Conservation (phyloP, 2,797 vertebrate species). For the Myiotriccus ornatus region DNA sequence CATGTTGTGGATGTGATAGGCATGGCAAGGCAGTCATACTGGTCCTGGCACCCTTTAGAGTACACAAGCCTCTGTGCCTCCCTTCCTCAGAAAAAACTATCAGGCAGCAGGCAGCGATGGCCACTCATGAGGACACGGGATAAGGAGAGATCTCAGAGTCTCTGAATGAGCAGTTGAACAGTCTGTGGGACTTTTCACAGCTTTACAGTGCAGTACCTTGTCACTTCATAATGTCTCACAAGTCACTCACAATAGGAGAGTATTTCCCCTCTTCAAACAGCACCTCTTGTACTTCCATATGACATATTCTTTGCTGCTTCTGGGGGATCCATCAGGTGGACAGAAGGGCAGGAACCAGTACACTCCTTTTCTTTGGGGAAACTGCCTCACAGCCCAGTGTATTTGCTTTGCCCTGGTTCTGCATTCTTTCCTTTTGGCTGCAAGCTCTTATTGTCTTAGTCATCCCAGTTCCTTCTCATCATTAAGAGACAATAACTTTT, state of each 20-base stretch:
- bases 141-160: background rate
- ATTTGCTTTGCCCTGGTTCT: background rate
- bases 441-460: background rate
- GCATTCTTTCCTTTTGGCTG: background rate
- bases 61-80: accelerated
- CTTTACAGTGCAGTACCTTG: background rate
- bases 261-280: background rate
- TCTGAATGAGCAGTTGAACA: background rate
- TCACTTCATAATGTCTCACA: background rate
- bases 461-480: background rate
- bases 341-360: background rate
- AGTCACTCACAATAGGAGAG: background rate
- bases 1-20: background rate
- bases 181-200: background rate
- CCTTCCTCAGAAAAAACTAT: background rate
- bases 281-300: background rate
- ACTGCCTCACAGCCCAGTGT: background rate
- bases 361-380: background rate
- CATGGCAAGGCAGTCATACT: background rate
- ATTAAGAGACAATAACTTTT: background rate
- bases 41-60: background rate
- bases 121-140: background rate
- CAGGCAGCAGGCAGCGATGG: background rate
- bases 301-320: background rate
- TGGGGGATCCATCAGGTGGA: background rate